Evolutionary conservation across 2,888 invertebrate genomes (phyloP), one percentile per base, ranked within the genome.

Genomic region (Pterostichus madidus): DNA sequence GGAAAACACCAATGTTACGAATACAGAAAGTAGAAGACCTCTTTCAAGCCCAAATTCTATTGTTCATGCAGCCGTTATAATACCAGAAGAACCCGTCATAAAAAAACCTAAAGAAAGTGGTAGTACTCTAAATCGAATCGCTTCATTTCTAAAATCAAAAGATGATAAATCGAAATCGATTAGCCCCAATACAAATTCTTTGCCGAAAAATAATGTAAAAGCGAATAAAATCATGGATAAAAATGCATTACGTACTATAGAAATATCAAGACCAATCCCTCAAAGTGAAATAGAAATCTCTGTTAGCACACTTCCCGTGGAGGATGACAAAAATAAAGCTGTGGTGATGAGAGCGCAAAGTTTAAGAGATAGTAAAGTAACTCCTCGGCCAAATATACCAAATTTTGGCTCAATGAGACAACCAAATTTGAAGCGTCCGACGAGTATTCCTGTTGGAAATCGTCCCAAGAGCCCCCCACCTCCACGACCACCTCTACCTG

Each of bases 381-480:
- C 85, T 53, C 83, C 84, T 24, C 92, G 94, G 86, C 93, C 95
- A 0, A 90, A 91, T 0, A 92, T 96, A 44, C 96, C 94, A 84
- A 94, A 94, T 39, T 96, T 96, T 86, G 96, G 96, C 0, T 96
- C 96, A 0, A 96, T 96, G 96, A 91, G 97, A 35, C 94, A 95
- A 85, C 91, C 95, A 0, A 91, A 93, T 0, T 91, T 90, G 0
- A 94, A 94, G 17, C 91, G 97, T 76, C 96, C 97, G 0, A 91
- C 95, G 24, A 96, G 96, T 84, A 94, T 96, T 5, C 93, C 94
- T 0, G 91, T 92, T 0, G 91, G 91, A 10, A 92, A 91, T 0
- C 90, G 96, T 49, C 96, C 96, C 0, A 95, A 95, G 59, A 94
- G 94, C 31, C 95, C 96, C 0, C 95, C 95, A 0, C 96, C 96